These are phyloP conservation scores for Oenanthe oenanthe DNA, from an alignment of 2,113 vertebrate species.

Conservation along the genomic window DNA sequence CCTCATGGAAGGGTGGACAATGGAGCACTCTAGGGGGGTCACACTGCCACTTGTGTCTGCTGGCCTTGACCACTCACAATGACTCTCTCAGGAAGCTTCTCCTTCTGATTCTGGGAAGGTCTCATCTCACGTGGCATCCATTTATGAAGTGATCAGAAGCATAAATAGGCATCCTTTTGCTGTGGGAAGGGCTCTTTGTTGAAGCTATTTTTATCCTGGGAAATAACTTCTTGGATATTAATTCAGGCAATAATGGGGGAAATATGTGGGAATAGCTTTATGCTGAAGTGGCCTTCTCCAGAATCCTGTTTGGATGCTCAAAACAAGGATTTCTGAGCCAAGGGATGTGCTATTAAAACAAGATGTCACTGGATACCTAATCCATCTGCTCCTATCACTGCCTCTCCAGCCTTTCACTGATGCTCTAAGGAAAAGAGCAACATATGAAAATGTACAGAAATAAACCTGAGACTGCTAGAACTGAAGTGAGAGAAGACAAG, in stretches of 20 bases:
- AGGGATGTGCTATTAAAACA: not conserved
- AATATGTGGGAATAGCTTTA: not conserved
- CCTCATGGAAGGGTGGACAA: not conserved
- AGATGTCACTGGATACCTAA: not conserved
- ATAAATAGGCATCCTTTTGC: not conserved
- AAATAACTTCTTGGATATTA: not conserved
- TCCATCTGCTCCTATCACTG: not conserved
- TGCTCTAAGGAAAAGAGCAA: not conserved
- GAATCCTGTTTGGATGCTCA: not conserved
- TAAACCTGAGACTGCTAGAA: not conserved
- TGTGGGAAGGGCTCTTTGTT: not conserved
- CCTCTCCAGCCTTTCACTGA: not conserved
- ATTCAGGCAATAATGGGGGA: not conserved
- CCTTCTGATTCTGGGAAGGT: not conserved
- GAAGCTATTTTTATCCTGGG: not conserved
- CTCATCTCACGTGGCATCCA: not conserved
- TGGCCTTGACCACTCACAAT: fast-evolving
- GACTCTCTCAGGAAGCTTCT: not conserved
- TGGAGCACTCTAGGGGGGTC: fast-evolving
- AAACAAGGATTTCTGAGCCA: not conserved
- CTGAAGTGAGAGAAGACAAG: not conserved
- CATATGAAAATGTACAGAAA: not conserved
- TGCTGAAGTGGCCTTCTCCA: not conserved
- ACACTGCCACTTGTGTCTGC: not conserved
- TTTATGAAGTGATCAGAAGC: not conserved